These are phyloP conservation scores for Heteractis magnifica DNA, from an alignment of 92 coral and sea anemone species.

Conservation along the genomic window DNA sequence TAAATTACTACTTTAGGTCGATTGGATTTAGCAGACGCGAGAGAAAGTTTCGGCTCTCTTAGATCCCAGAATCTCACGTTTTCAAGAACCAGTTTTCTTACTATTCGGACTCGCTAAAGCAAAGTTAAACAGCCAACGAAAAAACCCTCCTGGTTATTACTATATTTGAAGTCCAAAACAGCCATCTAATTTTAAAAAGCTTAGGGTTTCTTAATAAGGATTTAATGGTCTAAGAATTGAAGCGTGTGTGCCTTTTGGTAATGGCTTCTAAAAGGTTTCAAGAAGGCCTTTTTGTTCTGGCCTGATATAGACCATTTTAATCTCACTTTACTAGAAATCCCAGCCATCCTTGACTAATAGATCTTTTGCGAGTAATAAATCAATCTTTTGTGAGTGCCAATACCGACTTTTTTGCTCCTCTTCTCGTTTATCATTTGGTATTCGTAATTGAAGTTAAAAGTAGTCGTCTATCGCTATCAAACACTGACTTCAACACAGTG, in stretches of 20 bases:
- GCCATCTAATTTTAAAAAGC: not conserved
- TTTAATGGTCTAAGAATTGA: not conserved
- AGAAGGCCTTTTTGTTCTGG: not conserved
- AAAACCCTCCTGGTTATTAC: not conserved
- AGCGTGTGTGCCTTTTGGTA: not conserved
- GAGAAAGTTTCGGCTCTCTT: not conserved
- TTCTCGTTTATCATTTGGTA: not conserved
- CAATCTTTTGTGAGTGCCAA: not conserved
- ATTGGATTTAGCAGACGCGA: conserved; percentile 1
- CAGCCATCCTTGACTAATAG: conserved; percentile 31
- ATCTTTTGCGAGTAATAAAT: conserved; percentile 16
- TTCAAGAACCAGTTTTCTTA: not conserved
- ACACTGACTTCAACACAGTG: not conserved
- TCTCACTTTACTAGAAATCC: not conserved
- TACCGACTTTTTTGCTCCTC: not conserved
- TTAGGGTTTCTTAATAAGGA: not conserved
- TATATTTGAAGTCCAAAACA: not conserved
- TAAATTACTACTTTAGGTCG: not conserved
- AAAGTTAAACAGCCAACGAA: not conserved
- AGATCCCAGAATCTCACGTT: not conserved
- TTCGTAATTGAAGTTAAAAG: not conserved
- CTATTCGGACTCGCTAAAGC: not conserved
- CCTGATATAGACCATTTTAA: conserved; percentile 18
- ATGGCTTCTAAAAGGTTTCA: conserved; percentile 1
- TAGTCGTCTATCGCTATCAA: not conserved